A percentile compares a stretch with the other conserved stretches of the same genome.
Evolutionary conservation across 1,140 invertebrate genomes (phyloP).

Genomic region (Sinonovacula constricta): DNA sequence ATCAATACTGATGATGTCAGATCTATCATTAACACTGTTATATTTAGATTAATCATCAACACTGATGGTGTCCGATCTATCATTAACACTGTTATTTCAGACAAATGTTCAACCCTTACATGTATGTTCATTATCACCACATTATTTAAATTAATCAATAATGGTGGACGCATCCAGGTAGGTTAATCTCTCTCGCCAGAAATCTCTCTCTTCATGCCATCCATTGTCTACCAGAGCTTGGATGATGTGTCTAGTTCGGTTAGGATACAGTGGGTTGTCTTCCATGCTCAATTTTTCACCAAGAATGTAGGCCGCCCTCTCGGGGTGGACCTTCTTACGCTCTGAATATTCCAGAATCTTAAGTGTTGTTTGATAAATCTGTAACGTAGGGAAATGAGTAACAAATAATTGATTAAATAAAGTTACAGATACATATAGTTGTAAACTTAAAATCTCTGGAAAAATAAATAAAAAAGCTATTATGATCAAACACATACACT

Average conservation of each 20-base stretch:
- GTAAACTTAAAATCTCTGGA: too few relatives aligned
- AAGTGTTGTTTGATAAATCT: slow-evolving; percentile 52
- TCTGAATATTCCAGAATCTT: slow-evolving; percentile 40
- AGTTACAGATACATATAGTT: too few relatives aligned
- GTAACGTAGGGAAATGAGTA: not conserved
- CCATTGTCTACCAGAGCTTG: slow-evolving; percentile 21
- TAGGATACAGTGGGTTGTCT: slow-evolving; percentile 37
- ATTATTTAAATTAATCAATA: not conserved
- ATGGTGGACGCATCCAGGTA: not conserved
- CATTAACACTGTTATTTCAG: too few relatives aligned
- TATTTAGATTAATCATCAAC: too few relatives aligned
- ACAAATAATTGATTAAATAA: too few relatives aligned
- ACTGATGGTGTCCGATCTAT: too few relatives aligned
- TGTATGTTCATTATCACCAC: too few relatives aligned
- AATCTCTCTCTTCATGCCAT: slow-evolving; percentile 51
- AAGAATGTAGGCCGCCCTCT: slow-evolving; percentile 38
- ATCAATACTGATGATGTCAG: too few relatives aligned
- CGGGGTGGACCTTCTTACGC: slow-evolving; percentile 35
- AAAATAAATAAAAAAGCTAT: too few relatives aligned
- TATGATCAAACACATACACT: too few relatives aligned
- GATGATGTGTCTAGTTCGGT: slow-evolving; percentile 41
- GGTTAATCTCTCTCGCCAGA: slow-evolving; percentile 29
- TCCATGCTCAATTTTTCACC: slow-evolving; percentile 31
- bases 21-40: too few relatives aligned
- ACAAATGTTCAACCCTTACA: too few relatives aligned